Conservation (phyloP, 2,113 vertebrate genomes). For the Pseudorectes ferrugineus region DNA sequence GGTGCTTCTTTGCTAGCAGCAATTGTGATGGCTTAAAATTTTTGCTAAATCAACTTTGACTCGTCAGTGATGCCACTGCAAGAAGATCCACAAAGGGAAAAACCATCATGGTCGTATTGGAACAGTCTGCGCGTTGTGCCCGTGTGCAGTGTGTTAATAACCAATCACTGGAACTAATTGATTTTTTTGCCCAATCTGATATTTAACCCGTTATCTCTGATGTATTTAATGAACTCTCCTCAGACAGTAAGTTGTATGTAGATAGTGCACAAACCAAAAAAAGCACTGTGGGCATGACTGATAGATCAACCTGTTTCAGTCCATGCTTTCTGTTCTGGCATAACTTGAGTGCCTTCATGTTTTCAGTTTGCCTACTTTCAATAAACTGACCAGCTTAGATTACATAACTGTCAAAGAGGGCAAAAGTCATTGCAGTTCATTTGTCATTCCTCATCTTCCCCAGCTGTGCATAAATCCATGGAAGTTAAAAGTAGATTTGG, state of each 20-base stretch:
- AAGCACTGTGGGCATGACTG: neutral
- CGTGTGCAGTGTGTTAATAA: fast-evolving
- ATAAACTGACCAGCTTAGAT: neutral
- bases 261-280: neutral
- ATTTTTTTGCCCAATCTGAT: neutral
- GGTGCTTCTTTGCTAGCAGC: neutral
- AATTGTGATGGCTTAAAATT: neutral
- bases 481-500: neutral
- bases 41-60: neutral
- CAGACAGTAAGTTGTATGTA: neutral
- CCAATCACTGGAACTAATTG: neutral
- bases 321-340: neutral
- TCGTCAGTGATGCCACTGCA: neutral
- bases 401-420: neutral
- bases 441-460: neutral
- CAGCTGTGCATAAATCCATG: neutral
- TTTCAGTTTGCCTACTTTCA: neutral
- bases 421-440: neutral
- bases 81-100: neutral
- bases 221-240: neutral
- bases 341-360: neutral
- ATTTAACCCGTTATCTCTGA: neutral
- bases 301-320: neutral
- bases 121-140: neutral
- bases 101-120: neutral